Evolutionary conservation across 2,113 vertebrate genomes (phyloP), one percentile per base, ranked within the genome.

Genomic region (Machaerirhynchus nigripectus): DNA sequence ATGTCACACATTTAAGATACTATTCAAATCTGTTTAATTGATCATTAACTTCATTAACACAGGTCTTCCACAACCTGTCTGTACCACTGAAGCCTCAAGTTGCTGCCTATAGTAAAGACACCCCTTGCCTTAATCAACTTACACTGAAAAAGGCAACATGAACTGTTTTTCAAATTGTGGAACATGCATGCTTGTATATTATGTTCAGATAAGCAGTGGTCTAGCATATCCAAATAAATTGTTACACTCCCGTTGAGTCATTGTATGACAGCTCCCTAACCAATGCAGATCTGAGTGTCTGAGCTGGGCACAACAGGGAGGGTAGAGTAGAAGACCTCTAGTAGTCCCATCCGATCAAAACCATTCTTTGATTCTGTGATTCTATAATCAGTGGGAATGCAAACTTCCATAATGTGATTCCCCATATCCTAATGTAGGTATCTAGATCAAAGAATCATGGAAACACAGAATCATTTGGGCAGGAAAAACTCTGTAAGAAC

Each of bases 141-240:
- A 16, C 15, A 52, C 12, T 0, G 1, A 40, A 52, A 78, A 40
- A 55, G 8, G 2, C 0, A 5, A 19, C 11, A 14, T 4, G 7
- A 22, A 22, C 6, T 4, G 9, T 18, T 71, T 84, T 78, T 14
- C 3, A 55, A 15, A 17, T 4, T n/a, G 17, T 60, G 15, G 21
- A 52, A 50, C 3, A 9, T 15, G 3, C 7, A 20, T 7, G 14
- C 4, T 61, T 26, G 6, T 42, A 9, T 35, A 11, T 40, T 73
- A 35, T 46, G 16, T 50, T 75, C 18, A n/a, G 4, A 20, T 55
- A 47, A 50, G 4, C 13, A 75, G 19, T n/a, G 49, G 4, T 11
- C 39, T 20, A 37, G 5, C 10, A 22, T 9, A 64, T 9, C 6
- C 22, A 64, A 80, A 79, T 3, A 64, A 64, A 47, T 18, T 12